A percentile compares a stretch with the other conserved stretches of the same genome.
Conservation (phyloP, 2,113 vertebrate species). For the western clawed frog (Xenopus tropicalis) region UCB_Xtro_10.0 CM004446.2:68086501-68087000, state of each 20-base stretch:
- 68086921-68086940: neutral
- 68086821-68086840: neutral
- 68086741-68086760: neutral
- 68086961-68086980: neutral
- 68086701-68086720: neutral
- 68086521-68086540: too few relatives aligned
- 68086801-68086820: neutral
- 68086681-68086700: too few relatives aligned
- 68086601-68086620: too few relatives aligned
- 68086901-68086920: neutral
- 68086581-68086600: too few relatives aligned
- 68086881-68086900: neutral
- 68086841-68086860: neutral
- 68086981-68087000: neutral
- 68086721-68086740: neutral
- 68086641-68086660: too few relatives aligned
- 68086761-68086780: neutral
- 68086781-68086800: neutral
- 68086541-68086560: too few relatives aligned
- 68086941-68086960: neutral
- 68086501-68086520: too few relatives aligned
- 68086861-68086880: neutral
- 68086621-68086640: too few relatives aligned
- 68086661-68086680: too few relatives aligned
- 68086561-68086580: too few relatives aligned